Conservation (phyloP, 2,888 invertebrate genomes). For the Sclerodermus sp. region DNA sequence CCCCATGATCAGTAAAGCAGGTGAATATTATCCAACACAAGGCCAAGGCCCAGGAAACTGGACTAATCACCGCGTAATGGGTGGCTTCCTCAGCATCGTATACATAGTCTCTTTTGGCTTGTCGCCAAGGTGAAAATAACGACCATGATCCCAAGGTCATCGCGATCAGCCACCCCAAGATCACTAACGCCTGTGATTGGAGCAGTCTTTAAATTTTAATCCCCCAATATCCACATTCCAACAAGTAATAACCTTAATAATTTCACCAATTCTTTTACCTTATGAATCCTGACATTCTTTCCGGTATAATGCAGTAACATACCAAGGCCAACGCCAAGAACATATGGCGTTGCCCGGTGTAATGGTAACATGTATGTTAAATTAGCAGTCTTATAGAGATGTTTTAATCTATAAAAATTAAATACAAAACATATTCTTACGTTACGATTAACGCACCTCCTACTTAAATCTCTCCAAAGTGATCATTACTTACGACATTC, state of each 20-base stretch:
- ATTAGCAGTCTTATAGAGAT: slow-evolving; percentile 70
- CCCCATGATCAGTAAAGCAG: slow-evolving; percentile 62
- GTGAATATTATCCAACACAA: slow-evolving; percentile 70
- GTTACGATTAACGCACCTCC: too few relatives aligned
- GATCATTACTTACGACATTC: slow-evolving; percentile 64
- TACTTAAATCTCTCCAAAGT: too few relatives aligned
- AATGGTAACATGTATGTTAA: slow-evolving; percentile 66
- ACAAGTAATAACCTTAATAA: neutral
- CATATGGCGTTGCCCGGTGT: slow-evolving; percentile 69
- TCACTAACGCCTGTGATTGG: slow-evolving; percentile 57
- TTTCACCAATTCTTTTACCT: slow-evolving; percentile 38
- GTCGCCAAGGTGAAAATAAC: slow-evolving; percentile 65
- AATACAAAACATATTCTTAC: too few relatives aligned
- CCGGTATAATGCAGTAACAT: slow-evolving; percentile 60
- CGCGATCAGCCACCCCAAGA: slow-evolving; percentile 63
- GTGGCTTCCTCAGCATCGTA: slow-evolving; percentile 67
- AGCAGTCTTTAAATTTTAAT: neutral
- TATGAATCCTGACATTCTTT: slow-evolving; percentile 53
- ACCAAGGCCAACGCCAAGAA: slow-evolving; percentile 68
- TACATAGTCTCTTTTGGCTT: slow-evolving; percentile 64
- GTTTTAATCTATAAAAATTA: slow-evolving; percentile 68
- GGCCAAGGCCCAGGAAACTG: slow-evolving; percentile 65
- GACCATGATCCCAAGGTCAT: slow-evolving; percentile 60
- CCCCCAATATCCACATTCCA: neutral
- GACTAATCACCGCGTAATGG: slow-evolving; percentile 67